phyloP scores from a whole-genome alignment of 2,113 vertebrate genomes.

The Calypte anna region DNA sequence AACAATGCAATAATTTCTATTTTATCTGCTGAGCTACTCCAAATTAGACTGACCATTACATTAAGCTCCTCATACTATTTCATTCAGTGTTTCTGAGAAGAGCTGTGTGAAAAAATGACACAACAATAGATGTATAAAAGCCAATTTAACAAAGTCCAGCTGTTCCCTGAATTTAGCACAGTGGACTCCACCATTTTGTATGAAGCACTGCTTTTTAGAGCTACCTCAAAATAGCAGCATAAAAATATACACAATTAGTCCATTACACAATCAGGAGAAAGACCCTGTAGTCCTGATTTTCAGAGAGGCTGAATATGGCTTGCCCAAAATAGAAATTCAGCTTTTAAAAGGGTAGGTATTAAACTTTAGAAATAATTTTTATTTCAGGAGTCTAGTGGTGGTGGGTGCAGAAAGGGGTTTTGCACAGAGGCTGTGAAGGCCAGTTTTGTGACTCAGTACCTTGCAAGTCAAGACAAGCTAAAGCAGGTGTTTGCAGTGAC shows the following conservation, averaged over 20 bases:
- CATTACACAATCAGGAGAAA: background rate
- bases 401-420: background rate
- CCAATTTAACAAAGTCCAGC: constrained; percentile 51
- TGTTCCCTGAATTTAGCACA: constrained; percentile 17
- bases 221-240: constrained; percentile 25
- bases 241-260: background rate
- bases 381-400: background rate
- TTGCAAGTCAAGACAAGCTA: background rate
- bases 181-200: background rate
- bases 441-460: background rate
- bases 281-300: background rate
- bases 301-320: background rate
- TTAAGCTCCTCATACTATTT: background rate
- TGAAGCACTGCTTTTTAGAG: background rate
- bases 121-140: constrained; percentile 37
- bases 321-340: background rate
- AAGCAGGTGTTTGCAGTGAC: background rate
- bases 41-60: background rate
- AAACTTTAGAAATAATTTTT: background rate
- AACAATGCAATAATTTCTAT: background rate
- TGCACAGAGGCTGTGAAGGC: rapidly evolving
- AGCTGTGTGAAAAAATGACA: constrained; percentile 9
- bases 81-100: constrained; percentile 25
- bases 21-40: background rate
- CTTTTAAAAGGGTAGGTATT: background rate